A percentile compares a stretch with the other conserved stretches of the same genome.
phyloP scores from a whole-genome alignment of 2,888 invertebrate genomes.

The Gymnocheta viridis region DNA sequence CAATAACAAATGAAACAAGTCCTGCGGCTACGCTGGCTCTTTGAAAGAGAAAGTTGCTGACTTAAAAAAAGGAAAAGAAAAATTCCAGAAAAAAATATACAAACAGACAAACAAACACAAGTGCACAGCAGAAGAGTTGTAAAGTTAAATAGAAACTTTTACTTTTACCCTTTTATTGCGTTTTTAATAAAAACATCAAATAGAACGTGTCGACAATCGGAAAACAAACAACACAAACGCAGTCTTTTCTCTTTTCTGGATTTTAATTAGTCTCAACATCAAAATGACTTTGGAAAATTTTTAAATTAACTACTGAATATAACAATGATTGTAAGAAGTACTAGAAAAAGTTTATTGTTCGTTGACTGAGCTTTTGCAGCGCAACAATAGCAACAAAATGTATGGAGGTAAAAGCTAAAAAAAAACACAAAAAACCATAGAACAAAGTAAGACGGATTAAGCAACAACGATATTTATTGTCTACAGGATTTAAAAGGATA shows the following conservation, averaged over 20 bases:
- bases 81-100: neutral
- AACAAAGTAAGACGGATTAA: slow-evolving; percentile 8
- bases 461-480: slow-evolving; percentile 11
- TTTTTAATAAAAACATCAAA: slow-evolving; percentile 61
- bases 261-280: slow-evolving; percentile 61
- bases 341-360: slow-evolving; percentile 26
- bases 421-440: neutral
- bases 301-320: slow-evolving; percentile 18
- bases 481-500: slow-evolving; percentile 3
- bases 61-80: neutral
- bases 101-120: slow-evolving; percentile 20
- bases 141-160: slow-evolving; percentile 58
- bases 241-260: slow-evolving; percentile 11
- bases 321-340: neutral
- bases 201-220: slow-evolving; percentile 59
- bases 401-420: neutral
- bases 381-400: neutral
- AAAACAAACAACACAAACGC: slow-evolving; percentile 40
- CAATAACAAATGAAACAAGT: neutral
- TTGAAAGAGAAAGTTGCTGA: slow-evolving; percentile 27
- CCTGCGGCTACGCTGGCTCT: slow-evolving; percentile 9
- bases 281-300: slow-evolving; percentile 48
- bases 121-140: slow-evolving; percentile 27
- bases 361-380: neutral
- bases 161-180: slow-evolving; percentile 40